Percentiles rank a stretch among this genome's conserved stretches.
These are phyloP conservation scores for Venustoraphidia nigricollis DNA, from an alignment of 2,888 invertebrate species.

Conservation along the genomic window DNA sequence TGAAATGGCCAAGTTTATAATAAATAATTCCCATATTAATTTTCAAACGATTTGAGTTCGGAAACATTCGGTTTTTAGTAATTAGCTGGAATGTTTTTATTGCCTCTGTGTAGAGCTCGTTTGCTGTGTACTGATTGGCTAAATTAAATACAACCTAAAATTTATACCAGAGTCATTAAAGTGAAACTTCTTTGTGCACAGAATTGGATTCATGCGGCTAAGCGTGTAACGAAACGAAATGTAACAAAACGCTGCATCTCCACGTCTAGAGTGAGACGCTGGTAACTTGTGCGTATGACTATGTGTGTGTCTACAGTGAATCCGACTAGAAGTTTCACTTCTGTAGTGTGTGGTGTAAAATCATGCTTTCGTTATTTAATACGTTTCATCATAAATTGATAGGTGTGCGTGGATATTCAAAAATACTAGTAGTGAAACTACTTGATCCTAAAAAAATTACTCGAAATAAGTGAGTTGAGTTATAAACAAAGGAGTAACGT, in stretches of 20 bases:
- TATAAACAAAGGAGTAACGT: too few relatives aligned
- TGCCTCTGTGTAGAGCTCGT: conserved; percentile 92
- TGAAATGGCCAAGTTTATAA: conserved; percentile 82
- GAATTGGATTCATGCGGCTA: neutral
- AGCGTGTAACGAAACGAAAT: neutral
- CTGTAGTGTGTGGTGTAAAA: too few relatives aligned
- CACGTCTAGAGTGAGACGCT: neutral
- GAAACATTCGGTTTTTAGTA: conserved; percentile 85
- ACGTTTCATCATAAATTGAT: too few relatives aligned
- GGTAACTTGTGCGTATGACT: too few relatives aligned
- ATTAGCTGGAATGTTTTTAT: conserved; percentile 90
- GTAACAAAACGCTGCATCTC: neutral
- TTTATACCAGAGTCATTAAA: conserved; percentile 5
- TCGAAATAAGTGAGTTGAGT: too few relatives aligned
- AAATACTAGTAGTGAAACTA: too few relatives aligned
- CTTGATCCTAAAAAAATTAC: too few relatives aligned
- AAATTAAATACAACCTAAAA: conserved; percentile 84
- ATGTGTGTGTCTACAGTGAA: too few relatives aligned
- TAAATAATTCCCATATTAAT: conserved; percentile 98
- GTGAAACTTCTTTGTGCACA: neutral
- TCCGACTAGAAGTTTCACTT: too few relatives aligned
- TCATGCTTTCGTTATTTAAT: too few relatives aligned
- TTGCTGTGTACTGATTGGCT: conserved; percentile 86
- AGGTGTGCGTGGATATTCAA: too few relatives aligned
- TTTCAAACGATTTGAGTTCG: conserved; percentile 83